These are phyloP conservation scores for Ochotona princeps DNA, from an alignment of 2,113 vertebrate genomes.

Conservation along the genomic window DNA sequence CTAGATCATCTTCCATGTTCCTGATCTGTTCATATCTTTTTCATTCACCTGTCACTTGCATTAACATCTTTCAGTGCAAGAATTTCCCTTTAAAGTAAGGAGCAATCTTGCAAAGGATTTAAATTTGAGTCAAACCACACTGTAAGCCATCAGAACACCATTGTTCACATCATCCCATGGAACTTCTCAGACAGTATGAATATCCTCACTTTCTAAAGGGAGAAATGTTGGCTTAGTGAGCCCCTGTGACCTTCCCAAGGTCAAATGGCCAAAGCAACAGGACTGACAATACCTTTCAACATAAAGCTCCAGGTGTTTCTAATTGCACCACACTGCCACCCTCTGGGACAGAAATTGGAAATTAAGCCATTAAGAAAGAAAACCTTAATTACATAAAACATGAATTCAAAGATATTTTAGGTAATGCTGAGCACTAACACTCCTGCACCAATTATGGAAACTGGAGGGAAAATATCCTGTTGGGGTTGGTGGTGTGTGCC, in stretches of 20 bases:
- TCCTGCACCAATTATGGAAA: not conserved
- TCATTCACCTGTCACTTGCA: not conserved
- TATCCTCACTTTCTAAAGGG: not conserved
- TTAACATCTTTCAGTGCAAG: not conserved
- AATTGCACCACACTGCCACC: constrained; percentile 13
- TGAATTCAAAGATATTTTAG: not conserved
- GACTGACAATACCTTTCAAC: not conserved
- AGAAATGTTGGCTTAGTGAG: not conserved
- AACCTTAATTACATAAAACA: constrained; percentile 41
- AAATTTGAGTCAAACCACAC: constrained; percentile 26
- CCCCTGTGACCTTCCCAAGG: not conserved
- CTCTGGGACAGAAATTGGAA: constrained; percentile 40
- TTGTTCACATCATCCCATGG: not conserved
- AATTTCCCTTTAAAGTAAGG: not conserved
- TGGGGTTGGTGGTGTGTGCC: not conserved
- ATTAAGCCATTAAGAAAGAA: constrained; percentile 38
- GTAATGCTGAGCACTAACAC: not conserved
- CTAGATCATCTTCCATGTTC: not conserved
- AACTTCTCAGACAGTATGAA: not conserved
- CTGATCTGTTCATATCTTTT: not conserved
- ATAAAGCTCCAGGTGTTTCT: constrained; percentile 14
- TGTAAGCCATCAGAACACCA: not conserved
- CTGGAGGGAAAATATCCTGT: not conserved
- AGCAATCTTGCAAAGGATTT: not conserved
- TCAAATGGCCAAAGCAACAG: constrained; percentile 28